Base-by-base conservation (phyloP, 2,797 vertebrate genomes). In the Rousettus madagascariensis region DNA sequence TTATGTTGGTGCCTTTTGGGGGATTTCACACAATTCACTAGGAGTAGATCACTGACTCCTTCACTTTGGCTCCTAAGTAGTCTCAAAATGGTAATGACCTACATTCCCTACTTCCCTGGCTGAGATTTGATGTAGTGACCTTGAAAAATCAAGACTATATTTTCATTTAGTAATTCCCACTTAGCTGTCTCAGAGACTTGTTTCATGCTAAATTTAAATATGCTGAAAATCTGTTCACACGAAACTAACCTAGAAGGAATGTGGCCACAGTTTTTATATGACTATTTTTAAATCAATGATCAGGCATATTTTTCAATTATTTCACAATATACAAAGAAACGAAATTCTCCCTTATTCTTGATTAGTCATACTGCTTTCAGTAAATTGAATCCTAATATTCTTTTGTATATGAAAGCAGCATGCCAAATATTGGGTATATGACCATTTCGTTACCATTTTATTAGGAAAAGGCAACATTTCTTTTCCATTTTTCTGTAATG, bases 101-200 rank as follows among this genome's bases (percentile, higher is more conserved):
- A 65, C 3, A 49, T 2, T 75, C 20, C 49, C 36, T 71, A 26
- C 28, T 88, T 90, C 30, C 36, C 24, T 90, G 51, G 8, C 33
- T 91, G 24, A 94, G 51, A 96, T 90, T 74, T 94, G 28, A 74
- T 94, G 93, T 89, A 61, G 11, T 65, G 19, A 33, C 26, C 13
- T 95, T 75, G 20, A 84, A 65, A 78, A 93, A 75, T 1, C 12
- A 85, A 59, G 26, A 24, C 15, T 75, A 1, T 65, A 43, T 57
- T 83, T 92, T 33, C 26, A 38, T 63, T 96, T 94, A 72, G 9
- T n/a, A 59, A 75, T 95, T 90, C 12, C 20, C n/a, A 74, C 30
- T 66, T 26, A 86, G 38, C 1, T 94, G 33, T 90, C 5, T 68
- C 33, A 72, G 49, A 72, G 43, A 77, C 30, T 86, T 89, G 15